Percentiles rank a stretch among this genome's conserved stretches.
Conservation (phyloP, 2,113 vertebrate genomes). For the Euleptes europaea region DNA sequence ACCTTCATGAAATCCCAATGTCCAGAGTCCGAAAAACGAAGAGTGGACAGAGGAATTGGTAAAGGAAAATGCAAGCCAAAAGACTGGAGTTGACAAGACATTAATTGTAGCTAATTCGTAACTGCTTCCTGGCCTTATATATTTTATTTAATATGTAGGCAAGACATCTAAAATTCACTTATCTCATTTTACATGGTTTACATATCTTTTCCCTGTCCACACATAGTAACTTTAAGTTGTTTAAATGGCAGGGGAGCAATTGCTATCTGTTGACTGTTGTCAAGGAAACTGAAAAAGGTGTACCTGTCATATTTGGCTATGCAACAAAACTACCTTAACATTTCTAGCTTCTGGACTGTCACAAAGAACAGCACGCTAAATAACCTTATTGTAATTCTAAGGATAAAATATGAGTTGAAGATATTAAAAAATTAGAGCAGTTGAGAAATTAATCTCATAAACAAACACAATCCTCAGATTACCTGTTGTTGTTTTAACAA, state of each 20-base stretch:
- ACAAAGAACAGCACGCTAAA: accelerated
- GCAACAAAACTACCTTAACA: background rate
- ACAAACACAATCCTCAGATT: constrained; percentile 21
- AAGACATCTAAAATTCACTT: background rate
- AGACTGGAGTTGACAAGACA: background rate
- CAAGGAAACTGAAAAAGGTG: constrained; percentile 9
- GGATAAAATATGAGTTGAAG: constrained; percentile 29
- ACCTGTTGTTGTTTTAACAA: background rate
- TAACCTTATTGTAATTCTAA: constrained; percentile 33
- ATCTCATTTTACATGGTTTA: background rate
- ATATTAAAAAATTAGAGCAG: background rate
- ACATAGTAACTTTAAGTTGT: background rate
- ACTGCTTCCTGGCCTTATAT: background rate
- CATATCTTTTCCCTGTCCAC: background rate
- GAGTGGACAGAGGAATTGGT: background rate
- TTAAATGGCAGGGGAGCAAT: constrained; percentile 5
- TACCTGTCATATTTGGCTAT: background rate
- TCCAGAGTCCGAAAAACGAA: background rate
- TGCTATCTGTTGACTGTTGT: constrained; percentile 7
- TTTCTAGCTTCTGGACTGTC: accelerated
- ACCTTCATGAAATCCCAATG: background rate
- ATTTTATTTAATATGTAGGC: background rate
- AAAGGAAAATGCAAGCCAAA: background rate
- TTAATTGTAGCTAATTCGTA: background rate
- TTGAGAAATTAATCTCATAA: constrained; percentile 23